A percentile compares a stretch with the other conserved stretches of the same genome.
These are phyloP conservation scores for Apostichopus parvimensis DNA, from an alignment of 35 echinoderm and acorn worm species.

Conservation along the genomic window DNA sequence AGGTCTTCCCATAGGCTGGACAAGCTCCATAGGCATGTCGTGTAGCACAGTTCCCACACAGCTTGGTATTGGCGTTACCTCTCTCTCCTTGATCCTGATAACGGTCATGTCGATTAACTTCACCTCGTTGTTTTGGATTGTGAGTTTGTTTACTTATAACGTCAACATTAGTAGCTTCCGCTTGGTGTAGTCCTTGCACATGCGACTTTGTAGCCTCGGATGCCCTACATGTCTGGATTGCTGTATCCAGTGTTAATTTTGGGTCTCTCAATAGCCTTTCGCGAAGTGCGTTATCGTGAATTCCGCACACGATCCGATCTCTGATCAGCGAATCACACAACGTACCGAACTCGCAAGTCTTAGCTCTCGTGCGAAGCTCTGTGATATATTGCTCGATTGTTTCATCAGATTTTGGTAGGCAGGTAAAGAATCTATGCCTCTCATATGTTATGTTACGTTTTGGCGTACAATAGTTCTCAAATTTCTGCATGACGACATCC, in stretches of 20 bases:
- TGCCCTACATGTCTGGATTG: constrained; percentile 53
- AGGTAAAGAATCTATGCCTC: constrained; percentile 27
- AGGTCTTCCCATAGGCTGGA: constrained; percentile 39
- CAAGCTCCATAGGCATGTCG: neutral
- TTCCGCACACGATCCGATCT: constrained; percentile 9
- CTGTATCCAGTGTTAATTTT: constrained; percentile 30
- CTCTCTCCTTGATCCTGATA: neutral
- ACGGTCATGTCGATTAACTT: neutral
- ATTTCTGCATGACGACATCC: no score
- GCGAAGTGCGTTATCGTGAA: neutral
- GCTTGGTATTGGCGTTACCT: neutral
- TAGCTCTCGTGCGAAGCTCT: neutral
- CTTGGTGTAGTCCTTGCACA: constrained; percentile 6
- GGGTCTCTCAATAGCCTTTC: neutral
- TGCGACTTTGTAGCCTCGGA: constrained; percentile 52
- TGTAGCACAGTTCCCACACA: constrained; percentile 14
- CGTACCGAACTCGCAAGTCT: neutral
- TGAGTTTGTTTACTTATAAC: neutral
- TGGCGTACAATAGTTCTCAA: no score
- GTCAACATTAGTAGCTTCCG: neutral
- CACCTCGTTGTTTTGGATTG: neutral
- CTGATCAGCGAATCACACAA: constrained; percentile 11
- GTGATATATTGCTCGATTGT: constrained; percentile 44
- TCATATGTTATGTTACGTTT: constrained; percentile 38
- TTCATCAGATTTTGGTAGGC: constrained; percentile 4